Conservation (phyloP, 2,888 invertebrate species). For the Parnassius glacialis region DNA sequence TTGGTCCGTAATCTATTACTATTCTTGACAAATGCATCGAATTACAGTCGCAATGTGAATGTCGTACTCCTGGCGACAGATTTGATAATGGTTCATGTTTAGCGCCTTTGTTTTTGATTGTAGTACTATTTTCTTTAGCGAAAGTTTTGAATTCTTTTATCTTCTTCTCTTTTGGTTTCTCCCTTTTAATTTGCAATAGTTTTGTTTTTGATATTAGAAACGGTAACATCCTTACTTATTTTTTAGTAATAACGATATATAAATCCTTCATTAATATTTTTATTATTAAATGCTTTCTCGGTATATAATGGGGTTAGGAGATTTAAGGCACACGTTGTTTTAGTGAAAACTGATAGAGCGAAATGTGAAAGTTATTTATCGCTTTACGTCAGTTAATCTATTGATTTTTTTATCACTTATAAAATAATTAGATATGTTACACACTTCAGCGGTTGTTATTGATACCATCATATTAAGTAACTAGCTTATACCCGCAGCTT, state of each 20-base stretch:
- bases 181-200: constrained; percentile 53
- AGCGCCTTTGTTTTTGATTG: constrained; percentile 44
- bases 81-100: constrained; percentile 48
- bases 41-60: constrained; percentile 56
- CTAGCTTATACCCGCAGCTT: no score
- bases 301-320: no score
- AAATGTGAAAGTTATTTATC: background rate
- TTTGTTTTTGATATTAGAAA: constrained; percentile 67
- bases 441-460: background rate
- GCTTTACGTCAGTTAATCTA: background rate
- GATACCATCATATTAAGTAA: no score
- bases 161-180: constrained; percentile 42
- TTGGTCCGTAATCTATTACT: constrained; percentile 58
- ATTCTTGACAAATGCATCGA: constrained; percentile 64
- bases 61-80: constrained; percentile 39
- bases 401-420: constrained; percentile 3
- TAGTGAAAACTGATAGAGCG: background rate
- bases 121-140: constrained; percentile 49
- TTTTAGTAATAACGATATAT: no score
- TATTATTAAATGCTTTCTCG: no score
- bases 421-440: background rate
- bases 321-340: no score
- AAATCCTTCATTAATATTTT: no score
- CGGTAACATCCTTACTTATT: constrained; percentile 53
- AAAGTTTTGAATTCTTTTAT: constrained; percentile 44